Evolutionary conservation across 2,888 invertebrate species (phyloP), one percentile per base, ranked within the genome.

Genomic region (Eremobia ochroleuca): DNA sequence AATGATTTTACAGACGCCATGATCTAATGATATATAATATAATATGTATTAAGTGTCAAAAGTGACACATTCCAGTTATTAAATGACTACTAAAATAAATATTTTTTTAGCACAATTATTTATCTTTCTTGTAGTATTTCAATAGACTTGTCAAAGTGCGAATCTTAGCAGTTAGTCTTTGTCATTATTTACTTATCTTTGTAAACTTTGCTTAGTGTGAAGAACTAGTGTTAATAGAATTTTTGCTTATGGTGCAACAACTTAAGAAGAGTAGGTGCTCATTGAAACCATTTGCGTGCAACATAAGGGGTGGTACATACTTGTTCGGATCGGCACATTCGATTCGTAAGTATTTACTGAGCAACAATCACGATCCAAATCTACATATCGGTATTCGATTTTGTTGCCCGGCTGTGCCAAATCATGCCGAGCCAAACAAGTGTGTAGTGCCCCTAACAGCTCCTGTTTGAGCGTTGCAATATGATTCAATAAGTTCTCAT

Each of bases 161-260:
- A 83, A 82, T 78, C 77, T 65, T 82, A 72, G 66, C 79, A 37
- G 31, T 59, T 70, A 68, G 34, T 37, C 21, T 21, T 13, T 37
- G 65, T 76, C 46, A 79, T 66, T 86, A 80, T 86, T 86, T 76
- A 25, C 58, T 72, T 68, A 6, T 0, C 43, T 76, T 18, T 40
- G 65, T 52, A 73, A 58, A 68, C 73, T 70, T 76, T 58, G 28
- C 31, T 15, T 37, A 58, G 43, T 69, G 25, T 15, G 40, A 40
- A 65, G n/a, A 64, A 59, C 1, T 65, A 64, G 59, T 72, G n/a
- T 62, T 71, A 49, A 15, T 28, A 34, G 1, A 25, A 1, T 37
- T 34, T 46, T 37, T 49, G 2, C 15, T 28, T 25, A 25, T 58
- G 31, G n/a, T 55, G 46, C 15, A 40, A 31, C 4, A 25, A 2